These are phyloP conservation scores for Mus caroli DNA, from an alignment of 2,797 vertebrate genomes.

Conservation along the genomic window DNA sequence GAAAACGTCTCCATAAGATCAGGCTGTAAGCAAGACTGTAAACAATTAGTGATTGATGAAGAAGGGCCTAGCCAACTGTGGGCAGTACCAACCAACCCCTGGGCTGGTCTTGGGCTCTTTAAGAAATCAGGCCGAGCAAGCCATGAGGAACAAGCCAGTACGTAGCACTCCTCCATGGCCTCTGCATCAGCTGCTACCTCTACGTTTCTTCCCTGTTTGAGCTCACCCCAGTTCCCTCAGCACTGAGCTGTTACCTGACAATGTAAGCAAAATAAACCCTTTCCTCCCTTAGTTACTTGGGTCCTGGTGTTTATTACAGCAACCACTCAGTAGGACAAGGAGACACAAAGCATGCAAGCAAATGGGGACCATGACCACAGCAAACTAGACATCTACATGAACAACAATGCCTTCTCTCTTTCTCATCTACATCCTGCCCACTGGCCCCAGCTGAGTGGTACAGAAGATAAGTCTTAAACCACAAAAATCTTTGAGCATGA, in stretches of 20 bases:
- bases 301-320: neutral
- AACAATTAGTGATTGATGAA: neutral
- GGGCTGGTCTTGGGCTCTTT: neutral
- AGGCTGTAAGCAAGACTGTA: neutral
- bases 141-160: neutral
- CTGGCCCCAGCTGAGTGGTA: neutral
- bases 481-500: conserved; percentile 2
- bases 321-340: neutral
- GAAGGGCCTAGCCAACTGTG: neutral
- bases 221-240: neutral
- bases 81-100: neutral
- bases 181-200: neutral
- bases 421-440: conserved; percentile 2
- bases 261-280: neutral
- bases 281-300: neutral
- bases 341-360: neutral
- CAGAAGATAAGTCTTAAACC: conserved; percentile 6
- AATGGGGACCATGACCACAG: neutral
- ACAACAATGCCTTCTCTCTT: neutral
- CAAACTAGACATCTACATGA: neutral
- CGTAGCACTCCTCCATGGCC: neutral
- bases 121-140: neutral
- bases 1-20: neutral
- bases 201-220: neutral
- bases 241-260: neutral